Evolutionary conservation across 2,797 vertebrate genomes (phyloP), one percentile per base, ranked within the genome.

Genomic region (Loris lydekkerianus): DNA sequence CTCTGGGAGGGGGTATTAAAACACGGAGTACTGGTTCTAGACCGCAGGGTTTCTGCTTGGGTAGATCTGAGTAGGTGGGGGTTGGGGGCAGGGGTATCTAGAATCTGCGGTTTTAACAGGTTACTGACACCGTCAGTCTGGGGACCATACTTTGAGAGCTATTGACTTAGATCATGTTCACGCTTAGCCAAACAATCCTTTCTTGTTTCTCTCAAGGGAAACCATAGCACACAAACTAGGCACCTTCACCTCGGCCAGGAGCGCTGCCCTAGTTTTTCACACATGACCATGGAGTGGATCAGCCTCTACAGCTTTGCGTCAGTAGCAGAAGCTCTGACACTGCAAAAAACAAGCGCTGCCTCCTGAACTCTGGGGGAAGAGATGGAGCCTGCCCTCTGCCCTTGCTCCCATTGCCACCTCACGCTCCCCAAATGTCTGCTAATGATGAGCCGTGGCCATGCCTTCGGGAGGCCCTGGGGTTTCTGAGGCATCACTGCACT

Each of bases 401-500:
- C 73, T 70, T 82, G 53, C 40, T 80, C 15, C 37, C 53, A 25
- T 34, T 2, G 11, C 65, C 13, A 72, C 80, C 77, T 65, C 78
- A 72, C 67, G 61, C n/a, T 93, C 34, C 25, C 13, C 27, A 97
- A 94, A 92, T 95, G 90, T 82, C 81, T 75, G 60, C 18, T 3
- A 0, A 4, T 10, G 53, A n/a, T 58, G 78, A 86, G 72, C 27
- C 67, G 81, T 14, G 5, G 9, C 13, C 3, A 7, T 10, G 1
- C 21, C 9, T 18, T 27, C 31, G 8, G 75, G 81, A 72, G 25
- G 4, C 34, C 13, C 73, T 49, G 53, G 85, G 27, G 73, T 43
- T 23, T 27, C 77, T 43, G 43, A 0, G 4, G 58, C 72, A 25
- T 27, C 10, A 1, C 49, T 37, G 58, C 0, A 0, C 82, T 40